Evolutionary conservation across 2,888 invertebrate species (phyloP).

Genomic region (Chrysotoxum bicinctum): DNA sequence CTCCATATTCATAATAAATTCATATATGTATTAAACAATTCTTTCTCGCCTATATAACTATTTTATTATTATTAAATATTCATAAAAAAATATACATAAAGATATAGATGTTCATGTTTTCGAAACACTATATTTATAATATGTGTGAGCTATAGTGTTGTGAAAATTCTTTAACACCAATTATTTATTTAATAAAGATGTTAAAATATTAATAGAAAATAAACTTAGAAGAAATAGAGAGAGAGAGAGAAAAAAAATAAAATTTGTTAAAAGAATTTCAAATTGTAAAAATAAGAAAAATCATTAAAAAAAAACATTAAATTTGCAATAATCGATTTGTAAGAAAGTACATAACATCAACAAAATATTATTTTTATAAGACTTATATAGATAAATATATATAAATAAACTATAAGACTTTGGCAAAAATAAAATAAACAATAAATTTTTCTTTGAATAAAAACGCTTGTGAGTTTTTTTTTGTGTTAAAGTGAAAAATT

Average conservation of each 20-base stretch:
- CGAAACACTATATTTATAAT: background rate
- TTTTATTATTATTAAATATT: background rate
- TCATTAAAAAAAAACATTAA: background rate
- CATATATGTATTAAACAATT: background rate
- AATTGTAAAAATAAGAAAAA: background rate
- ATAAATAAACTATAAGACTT: constrained; percentile 32
- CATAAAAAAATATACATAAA: background rate
- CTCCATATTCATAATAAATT: background rate
- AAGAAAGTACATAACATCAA: constrained; percentile 56
- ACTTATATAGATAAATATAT: background rate
- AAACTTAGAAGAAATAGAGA: background rate
- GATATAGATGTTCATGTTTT: background rate
- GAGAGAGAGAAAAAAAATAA: background rate
- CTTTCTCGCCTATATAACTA: background rate
- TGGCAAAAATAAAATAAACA: constrained; percentile 71
- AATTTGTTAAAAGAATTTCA: background rate
- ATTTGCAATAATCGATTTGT: constrained; percentile 8
- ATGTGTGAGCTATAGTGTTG: background rate
- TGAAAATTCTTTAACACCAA: background rate
- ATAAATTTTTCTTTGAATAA: constrained; percentile 81
- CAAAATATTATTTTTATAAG: constrained; percentile 57
- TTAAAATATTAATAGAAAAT: background rate
- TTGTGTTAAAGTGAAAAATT: constrained; percentile 1
- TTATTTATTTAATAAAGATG: background rate
- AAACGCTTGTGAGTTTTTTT: constrained; percentile 81